These are phyloP conservation scores for Himantopus leucocephalus DNA, from an alignment of 2,113 vertebrate species.

Conservation along the genomic window DNA sequence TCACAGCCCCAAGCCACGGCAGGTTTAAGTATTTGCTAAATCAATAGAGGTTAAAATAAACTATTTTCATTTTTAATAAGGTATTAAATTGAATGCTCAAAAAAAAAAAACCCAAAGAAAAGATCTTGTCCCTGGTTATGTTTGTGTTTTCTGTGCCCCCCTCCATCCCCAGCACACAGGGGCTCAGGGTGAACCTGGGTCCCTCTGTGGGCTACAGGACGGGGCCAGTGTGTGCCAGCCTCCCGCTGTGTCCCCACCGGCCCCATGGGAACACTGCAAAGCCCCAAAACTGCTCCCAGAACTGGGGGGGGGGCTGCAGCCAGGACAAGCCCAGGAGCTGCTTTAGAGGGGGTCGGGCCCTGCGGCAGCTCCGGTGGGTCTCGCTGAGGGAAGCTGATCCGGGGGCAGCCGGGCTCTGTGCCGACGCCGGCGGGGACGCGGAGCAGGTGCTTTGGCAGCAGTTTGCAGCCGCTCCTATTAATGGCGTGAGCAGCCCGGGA, in stretches of 20 bases:
- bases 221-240: not conserved
- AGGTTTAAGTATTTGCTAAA: not conserved
- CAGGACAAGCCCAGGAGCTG: not conserved
- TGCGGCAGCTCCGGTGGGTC: rapidly evolving
- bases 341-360: not conserved
- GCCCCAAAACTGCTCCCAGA: not conserved
- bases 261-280: not conserved
- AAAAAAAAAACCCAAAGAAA: not conserved
- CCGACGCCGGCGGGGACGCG: rapidly evolving
- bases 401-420: not conserved
- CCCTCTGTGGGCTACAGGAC: rapidly evolving
- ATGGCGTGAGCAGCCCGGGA: not conserved
- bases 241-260: rapidly evolving
- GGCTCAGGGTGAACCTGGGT: not conserved
- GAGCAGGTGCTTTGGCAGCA: constrained; percentile 54
- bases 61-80: constrained; percentile 47
- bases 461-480: not conserved
- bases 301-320: rapidly evolving
- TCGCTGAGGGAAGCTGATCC: not conserved
- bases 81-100: not conserved
- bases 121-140: not conserved
- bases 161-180: rapidly evolving
- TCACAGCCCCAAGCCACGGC: not conserved
- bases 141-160: not conserved
- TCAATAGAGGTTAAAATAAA: constrained; percentile 12